Evolutionary conservation across 2,888 invertebrate genomes (phyloP).

Genomic region (Apocheima hispidaria): DNA sequence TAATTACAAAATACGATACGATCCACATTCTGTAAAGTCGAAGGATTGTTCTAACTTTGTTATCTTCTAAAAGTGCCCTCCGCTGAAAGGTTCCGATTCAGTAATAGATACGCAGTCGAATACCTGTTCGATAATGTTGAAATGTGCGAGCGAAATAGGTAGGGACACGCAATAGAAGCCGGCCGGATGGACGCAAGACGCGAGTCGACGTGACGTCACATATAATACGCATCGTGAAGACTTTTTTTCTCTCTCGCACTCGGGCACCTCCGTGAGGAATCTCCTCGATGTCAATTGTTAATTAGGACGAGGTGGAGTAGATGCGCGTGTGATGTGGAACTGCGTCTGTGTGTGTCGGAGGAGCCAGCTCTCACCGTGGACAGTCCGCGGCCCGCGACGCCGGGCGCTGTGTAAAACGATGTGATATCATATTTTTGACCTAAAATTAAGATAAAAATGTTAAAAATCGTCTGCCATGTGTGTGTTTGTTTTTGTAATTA

Average conservation of each 20-base stretch:
- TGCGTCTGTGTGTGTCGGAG: background rate
- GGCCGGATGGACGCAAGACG: too few species aligned
- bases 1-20: too few species aligned
- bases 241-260: background rate
- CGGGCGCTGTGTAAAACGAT: slow-evolving; percentile 38
- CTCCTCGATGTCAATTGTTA: too few species aligned
- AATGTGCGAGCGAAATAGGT: background rate
- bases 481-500: slow-evolving; percentile 75
- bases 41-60: too few species aligned
- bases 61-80: too few species aligned
- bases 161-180: background rate
- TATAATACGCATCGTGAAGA: background rate
- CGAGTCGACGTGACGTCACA: too few species aligned
- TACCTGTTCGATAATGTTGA: background rate
- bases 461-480: slow-evolving; percentile 72
- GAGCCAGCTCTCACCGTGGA: background rate
- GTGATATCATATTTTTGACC: slow-evolving; percentile 70
- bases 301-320: background rate
- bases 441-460: slow-evolving; percentile 80
- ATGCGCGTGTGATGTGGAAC: background rate
- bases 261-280: background rate
- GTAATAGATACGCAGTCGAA: too few species aligned
- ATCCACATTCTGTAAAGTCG: too few species aligned
- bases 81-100: too few species aligned
- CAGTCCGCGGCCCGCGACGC: background rate